Evolutionary conservation across 2,888 invertebrate species (phyloP).

Genomic region (Diogma glabrata): DNA sequence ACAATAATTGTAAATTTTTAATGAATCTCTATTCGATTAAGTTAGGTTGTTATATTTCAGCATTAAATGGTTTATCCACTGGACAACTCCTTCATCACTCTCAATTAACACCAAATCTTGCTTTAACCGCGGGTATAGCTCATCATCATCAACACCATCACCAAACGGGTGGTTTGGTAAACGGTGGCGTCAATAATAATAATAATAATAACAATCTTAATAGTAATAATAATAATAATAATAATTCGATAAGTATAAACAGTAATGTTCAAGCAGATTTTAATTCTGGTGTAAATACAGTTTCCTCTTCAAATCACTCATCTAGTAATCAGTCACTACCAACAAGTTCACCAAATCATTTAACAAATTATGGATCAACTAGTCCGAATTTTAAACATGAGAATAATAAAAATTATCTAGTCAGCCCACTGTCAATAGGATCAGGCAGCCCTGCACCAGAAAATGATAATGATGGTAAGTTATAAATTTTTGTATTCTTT

Average conservation of each 20-base stretch:
- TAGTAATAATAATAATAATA: conserved; percentile 20
- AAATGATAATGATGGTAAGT: conserved; percentile 35
- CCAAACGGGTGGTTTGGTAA: conserved; percentile 28
- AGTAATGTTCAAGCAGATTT: conserved; percentile 8
- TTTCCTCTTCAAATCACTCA: conserved; percentile 15
- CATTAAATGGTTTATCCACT: conserved; percentile 22
- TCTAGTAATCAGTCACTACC: conserved; percentile 34
- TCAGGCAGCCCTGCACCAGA: conserved; percentile 33
- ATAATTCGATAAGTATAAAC: conserved; percentile 15
- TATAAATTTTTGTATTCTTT: too few species aligned
- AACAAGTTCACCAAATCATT: conserved; percentile 29
- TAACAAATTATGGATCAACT: conserved; percentile 13
- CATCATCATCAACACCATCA: conserved; percentile 17
- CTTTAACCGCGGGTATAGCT: conserved; percentile 14
- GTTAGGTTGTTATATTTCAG: conserved; percentile 12
- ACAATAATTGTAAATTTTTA: conserved; percentile 28
- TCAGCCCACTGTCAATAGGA: conserved; percentile 35
- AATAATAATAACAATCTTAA: conserved; percentile 19
- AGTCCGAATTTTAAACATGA: not conserved
- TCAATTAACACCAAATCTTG: too few species aligned
- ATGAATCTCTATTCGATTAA: conserved; percentile 20
- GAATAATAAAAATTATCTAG: conserved; percentile 24
- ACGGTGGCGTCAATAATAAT: conserved; percentile 22
- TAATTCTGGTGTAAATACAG: not conserved
- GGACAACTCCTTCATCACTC: conserved; percentile 33